Evolutionary conservation across 2,113 vertebrate genomes (phyloP), one percentile per base, ranked within the genome.

Genomic region (Ranitomeya variabilis): DNA sequence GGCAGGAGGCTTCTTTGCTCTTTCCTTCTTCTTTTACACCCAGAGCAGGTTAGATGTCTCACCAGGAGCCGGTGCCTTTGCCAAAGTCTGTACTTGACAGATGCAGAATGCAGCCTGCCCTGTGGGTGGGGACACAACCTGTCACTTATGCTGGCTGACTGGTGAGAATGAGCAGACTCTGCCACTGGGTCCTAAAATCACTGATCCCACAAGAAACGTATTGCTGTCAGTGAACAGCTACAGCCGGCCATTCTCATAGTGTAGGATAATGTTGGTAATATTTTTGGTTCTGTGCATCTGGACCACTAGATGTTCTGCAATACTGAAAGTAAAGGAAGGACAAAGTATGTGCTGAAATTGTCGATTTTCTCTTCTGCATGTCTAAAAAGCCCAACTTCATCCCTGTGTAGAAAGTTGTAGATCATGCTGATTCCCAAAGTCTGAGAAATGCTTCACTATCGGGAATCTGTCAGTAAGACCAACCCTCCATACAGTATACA

Each of bases 51-150:
- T 26, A 55, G 13, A 84, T 67, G n/a, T 69, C 82, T 67, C 82
- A 18, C 82, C 82, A 71, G 82, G 64, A 84, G 82, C 51, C 51
- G 66, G 64, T 69, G 81, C 11, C 37, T 51, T 64, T 83, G 62
- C 62, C 81, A 69, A 71, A 84, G 64, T 84, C 82, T 84, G 12
- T 54, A 84, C 31, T 84, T 84, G 82, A 84, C 82, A 84, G 82
- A 52, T 84, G n/a, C 64, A 26, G 82, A 11, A 19, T n/a, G 31
- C 82, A 71, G 82, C 45, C 82, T 55, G 60, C 82, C 60, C 45
- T 6, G 82, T 55, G 64, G 82, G 82, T 14, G 82, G 82, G n/a
- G 82, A 51, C 8, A 71, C 21, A 19, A 84, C 19, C 82, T 84
- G 82, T 84, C 82, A 84, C 2, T 84, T 71, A 84, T n/a, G 2